Conservation (phyloP, 2,888 invertebrate genomes). For the Sycophila texana region DNA sequence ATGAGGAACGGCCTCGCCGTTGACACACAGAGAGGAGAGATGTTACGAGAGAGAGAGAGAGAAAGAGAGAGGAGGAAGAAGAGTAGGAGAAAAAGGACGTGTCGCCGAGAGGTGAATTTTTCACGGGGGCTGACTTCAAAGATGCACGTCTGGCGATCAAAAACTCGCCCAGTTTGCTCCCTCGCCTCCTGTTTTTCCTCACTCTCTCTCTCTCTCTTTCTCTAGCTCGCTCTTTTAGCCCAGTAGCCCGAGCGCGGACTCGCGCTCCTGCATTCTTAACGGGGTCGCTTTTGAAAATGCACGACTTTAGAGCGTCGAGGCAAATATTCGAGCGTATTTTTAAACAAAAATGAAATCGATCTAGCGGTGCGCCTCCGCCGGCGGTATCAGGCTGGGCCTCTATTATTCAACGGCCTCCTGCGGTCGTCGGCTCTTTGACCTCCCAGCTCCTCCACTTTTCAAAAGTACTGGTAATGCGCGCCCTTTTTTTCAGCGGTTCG, state of each 20-base stretch:
- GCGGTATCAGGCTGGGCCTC: background rate
- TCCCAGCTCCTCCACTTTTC: background rate
- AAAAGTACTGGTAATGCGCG: background rate
- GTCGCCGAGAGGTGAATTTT: conserved; percentile 24
- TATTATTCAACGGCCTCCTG: conserved; percentile 31
- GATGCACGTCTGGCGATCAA: conserved; percentile 32
- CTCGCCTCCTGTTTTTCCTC: background rate
- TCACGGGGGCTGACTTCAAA: conserved; percentile 36
- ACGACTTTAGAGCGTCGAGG: background rate
- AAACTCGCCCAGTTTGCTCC: background rate
- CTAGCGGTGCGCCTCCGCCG: background rate
- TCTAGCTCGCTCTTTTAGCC: background rate
- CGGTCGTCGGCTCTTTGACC: conserved; percentile 1
- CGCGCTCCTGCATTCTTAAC: conserved; percentile 33
- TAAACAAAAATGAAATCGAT: conserved; percentile 47
- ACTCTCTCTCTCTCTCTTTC: background rate
- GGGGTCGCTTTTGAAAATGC: conserved; percentile 28
- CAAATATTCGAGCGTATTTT: conserved; percentile 25
- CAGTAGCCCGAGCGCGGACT: too few species aligned
- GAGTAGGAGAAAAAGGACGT: background rate
- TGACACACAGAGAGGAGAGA: background rate
- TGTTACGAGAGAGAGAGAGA: background rate
- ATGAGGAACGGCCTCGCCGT: background rate
- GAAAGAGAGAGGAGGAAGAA: background rate
- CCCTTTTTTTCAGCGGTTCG: too few species aligned